Percentiles rank a stretch among this genome's conserved stretches.
These are phyloP conservation scores for Drosophila histrio DNA, from an alignment of 2,888 invertebrate species.

Conservation along the genomic window DNA sequence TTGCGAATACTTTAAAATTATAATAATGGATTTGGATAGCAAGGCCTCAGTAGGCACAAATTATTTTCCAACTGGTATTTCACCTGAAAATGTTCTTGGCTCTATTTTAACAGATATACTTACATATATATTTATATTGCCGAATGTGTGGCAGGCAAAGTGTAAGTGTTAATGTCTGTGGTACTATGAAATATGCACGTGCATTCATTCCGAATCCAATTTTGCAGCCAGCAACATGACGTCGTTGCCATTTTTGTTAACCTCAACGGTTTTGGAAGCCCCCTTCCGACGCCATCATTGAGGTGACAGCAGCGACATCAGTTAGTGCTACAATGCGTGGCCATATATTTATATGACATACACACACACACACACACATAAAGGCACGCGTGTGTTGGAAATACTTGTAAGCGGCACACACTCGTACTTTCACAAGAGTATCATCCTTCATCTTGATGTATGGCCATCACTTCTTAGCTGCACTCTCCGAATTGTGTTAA, in stretches of 20 bases:
- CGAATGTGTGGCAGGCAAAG: neutral
- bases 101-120: neutral
- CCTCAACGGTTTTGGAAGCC: slow-evolving; percentile 38
- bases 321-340: slow-evolving; percentile 61
- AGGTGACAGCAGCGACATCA: slow-evolving; percentile 59
- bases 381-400: slow-evolving; percentile 14
- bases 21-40: no score
- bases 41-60: no score
- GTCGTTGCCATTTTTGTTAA: slow-evolving; percentile 56
- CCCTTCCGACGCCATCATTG: slow-evolving; percentile 11
- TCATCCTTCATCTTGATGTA: slow-evolving; percentile 75
- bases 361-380: slow-evolving; percentile 1
- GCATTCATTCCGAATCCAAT: slow-evolving; percentile 68
- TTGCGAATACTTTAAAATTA: no score
- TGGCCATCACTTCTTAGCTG: slow-evolving; percentile 67
- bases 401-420: slow-evolving; percentile 25
- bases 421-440: slow-evolving; percentile 26
- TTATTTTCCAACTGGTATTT: no score
- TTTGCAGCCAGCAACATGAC: slow-evolving; percentile 38
- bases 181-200: slow-evolving; percentile 59
- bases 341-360: slow-evolving; percentile 47
- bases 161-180: slow-evolving; percentile 46
- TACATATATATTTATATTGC: neutral
- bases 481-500: slow-evolving; percentile 67
- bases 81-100: no score